Evolutionary conservation across 2,113 vertebrate genomes (phyloP).

Genomic region (Sphyrna mokarran): DNA sequence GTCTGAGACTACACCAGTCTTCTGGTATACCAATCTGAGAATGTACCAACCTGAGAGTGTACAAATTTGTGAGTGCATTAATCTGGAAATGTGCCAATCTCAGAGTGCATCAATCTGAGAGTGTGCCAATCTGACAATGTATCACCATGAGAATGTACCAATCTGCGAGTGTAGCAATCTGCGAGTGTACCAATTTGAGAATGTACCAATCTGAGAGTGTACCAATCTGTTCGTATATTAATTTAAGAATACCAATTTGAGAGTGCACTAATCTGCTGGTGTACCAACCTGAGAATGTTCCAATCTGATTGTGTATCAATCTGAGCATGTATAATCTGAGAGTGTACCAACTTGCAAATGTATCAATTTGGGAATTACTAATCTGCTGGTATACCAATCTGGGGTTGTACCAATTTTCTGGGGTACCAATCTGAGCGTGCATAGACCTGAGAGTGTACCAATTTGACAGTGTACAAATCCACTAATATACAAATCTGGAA

Average conservation of each 20-base stretch:
- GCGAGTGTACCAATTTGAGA: neutral
- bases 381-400: neutral
- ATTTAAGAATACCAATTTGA: neutral
- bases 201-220: neutral
- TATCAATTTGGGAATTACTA: too few relatives aligned
- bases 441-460: too few relatives aligned
- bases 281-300: neutral
- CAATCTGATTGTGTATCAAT: neutral
- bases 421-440: too few relatives aligned
- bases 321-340: too few relatives aligned
- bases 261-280: neutral
- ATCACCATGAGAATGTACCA: too few relatives aligned
- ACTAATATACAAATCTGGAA: neutral
- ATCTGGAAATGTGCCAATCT: too few relatives aligned
- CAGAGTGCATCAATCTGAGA: neutral
- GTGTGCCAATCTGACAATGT: neutral
- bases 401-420: too few relatives aligned
- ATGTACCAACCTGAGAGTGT: too few relatives aligned
- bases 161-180: neutral
- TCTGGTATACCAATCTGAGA: neutral
- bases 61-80: too few relatives aligned
- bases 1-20: neutral
- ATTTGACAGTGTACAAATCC: neutral
- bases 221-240: too few relatives aligned
- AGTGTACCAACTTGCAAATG: too few relatives aligned